These are phyloP conservation scores for Papilio polyxenes DNA, from an alignment of 1,140 invertebrate species.

Conservation along the genomic window DNA sequence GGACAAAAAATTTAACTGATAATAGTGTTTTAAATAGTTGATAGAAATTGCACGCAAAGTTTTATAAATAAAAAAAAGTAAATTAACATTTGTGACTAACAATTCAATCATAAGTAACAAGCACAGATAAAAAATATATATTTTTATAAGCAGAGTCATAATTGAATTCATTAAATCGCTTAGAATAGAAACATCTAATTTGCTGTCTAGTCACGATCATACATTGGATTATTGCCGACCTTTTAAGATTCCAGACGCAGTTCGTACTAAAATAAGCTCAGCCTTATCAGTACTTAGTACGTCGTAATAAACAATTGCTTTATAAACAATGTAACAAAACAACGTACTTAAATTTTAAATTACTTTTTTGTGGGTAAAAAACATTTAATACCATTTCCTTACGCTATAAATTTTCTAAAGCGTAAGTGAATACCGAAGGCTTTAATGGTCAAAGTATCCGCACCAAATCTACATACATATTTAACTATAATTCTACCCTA, in stretches of 20 bases:
- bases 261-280: constrained; percentile 3
- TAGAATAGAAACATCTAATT: constrained; percentile 16
- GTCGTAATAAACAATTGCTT: neutral
- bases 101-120: no score
- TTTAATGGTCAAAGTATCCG: neutral
- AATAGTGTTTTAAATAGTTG: no score
- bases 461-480: neutral
- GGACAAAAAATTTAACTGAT: no score
- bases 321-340: neutral
- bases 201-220: constrained; percentile 14
- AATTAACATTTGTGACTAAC: no score
- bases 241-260: constrained; percentile 4
- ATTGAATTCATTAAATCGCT: constrained; percentile 1
- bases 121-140: no score
- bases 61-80: no score
- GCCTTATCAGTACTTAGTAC: neutral
- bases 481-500: no score
- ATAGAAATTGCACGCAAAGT: no score
- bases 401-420: neutral
- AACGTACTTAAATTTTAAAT: neutral
- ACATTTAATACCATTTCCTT: neutral
- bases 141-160: neutral
- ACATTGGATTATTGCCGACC: neutral
- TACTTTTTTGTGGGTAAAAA: neutral
- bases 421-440: neutral